phyloP scores from a whole-genome alignment of 1,140 invertebrate genomes.

The Stegodyphus dumicola region DNA sequence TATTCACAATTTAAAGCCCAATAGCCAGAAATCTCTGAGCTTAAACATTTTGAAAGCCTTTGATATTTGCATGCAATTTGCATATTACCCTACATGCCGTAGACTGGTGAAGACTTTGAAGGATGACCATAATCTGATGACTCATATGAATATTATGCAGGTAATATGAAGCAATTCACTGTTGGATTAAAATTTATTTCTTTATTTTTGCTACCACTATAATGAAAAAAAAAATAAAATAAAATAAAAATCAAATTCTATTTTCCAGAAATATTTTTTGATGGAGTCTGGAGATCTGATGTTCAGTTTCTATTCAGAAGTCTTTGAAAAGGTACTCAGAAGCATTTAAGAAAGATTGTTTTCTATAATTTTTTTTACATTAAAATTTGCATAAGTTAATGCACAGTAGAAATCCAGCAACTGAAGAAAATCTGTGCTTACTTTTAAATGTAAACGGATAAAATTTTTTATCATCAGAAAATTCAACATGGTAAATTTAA shows the following conservation, averaged over 20 bases:
- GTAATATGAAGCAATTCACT: neutral
- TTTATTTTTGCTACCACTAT: neutral
- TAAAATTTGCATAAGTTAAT: no score
- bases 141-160: slow-evolving; percentile 32
- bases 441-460: no score
- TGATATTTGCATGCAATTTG: slow-evolving; percentile 21
- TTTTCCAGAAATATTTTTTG: slow-evolving; percentile 44
- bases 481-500: no score
- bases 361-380: no score
- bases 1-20: slow-evolving; percentile 11
- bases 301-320: slow-evolving; percentile 48
- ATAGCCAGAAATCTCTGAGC: slow-evolving; percentile 3
- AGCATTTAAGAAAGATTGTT: no score
- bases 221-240: no score
- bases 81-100: slow-evolving; percentile 25
- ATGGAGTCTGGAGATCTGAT: slow-evolving; percentile 53
- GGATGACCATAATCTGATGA: slow-evolving; percentile 19
- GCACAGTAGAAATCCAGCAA: no score
- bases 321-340: slow-evolving; percentile 37
- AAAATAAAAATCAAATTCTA: neutral
- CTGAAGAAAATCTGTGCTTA: no score
- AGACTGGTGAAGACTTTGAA: slow-evolving; percentile 21
- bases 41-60: slow-evolving; percentile 12
- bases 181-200: neutral
- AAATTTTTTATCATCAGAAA: no score